Evolutionary conservation across 2,888 invertebrate genomes (phyloP), one percentile per base, ranked within the genome.

Genomic region (Drepana falcataria): DNA sequence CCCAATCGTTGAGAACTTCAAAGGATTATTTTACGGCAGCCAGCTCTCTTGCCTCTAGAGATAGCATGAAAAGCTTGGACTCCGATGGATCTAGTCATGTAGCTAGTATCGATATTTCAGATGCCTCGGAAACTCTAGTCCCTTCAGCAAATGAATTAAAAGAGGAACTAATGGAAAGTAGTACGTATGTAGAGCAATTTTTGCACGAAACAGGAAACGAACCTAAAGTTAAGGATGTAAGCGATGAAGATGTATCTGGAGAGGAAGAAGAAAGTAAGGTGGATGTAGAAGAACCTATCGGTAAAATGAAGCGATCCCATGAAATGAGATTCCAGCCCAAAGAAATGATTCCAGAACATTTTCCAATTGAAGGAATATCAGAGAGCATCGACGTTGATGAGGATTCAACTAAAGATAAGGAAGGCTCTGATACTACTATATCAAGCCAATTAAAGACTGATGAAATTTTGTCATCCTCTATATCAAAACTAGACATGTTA

Each of bases 101-200:
- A 56, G 97, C 95, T 0, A 97, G 97, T 74, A 94, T 97, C 61
- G 97, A 97, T 85, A 94, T 97, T 47, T 98, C 98, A 41, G 98
- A 98, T 82, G 92, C 95, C 35, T 98, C 98, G 0, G 98, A 98
- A 87, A 99, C 98, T 1, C 85, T 99, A 5, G 95, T 99, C 6
- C 97, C 98, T 9, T 98, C 98, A 2, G 95, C 96, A 5, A 94
- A 95, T 74, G 97, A 97, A 79, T 83, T 95, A 52, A 95, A 95
- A 74, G 94, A 94, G 68, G 95, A 95, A 68, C 92, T 95, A 59
- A 93, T 94, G 68, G 94, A 94, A 62, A 92, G 92, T 59, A 92
- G 92, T 60, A 93, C 92, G 40, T 92, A 93, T 51, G 92, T 92
- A 9, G 92, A 92, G 73, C 91, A 91, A 61, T 91, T 91, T 61